These are phyloP conservation scores for Galemys pyrenaicus DNA, from an alignment of 2,113 vertebrate genomes.

Conservation along the genomic window DNA sequence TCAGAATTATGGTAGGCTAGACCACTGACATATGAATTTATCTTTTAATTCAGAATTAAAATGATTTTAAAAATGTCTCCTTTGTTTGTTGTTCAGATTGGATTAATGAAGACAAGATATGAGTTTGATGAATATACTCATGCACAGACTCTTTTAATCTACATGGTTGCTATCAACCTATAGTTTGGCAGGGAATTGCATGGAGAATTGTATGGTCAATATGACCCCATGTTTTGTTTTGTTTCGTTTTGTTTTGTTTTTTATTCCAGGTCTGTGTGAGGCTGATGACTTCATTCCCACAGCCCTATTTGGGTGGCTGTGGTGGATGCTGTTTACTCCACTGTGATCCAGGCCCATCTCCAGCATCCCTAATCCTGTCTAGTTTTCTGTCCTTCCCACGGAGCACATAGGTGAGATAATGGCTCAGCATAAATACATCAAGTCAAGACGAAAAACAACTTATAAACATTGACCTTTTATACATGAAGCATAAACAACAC, in stretches of 20 bases:
- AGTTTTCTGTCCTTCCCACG: conserved; percentile 6
- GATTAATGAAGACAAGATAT: neutral
- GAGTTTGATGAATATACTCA: neutral
- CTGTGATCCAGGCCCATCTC: neutral
- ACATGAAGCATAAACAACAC: neutral
- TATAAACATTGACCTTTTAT: neutral
- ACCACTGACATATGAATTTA: neutral
- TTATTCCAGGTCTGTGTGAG: neutral
- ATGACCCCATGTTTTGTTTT: neutral
- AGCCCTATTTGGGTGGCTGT: neutral
- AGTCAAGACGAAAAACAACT: conserved; percentile 45
- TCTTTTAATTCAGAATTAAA: conserved; percentile 24
- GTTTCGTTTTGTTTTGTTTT: neutral
- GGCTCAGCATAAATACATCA: neutral
- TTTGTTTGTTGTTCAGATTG: neutral
- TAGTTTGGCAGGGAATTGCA: neutral
- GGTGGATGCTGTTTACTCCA: neutral
- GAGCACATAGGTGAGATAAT: conserved; percentile 35
- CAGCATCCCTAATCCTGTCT: conserved; percentile 54
- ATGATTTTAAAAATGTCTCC: neutral
- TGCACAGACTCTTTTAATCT: neutral
- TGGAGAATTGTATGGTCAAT: neutral
- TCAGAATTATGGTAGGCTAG: neutral
- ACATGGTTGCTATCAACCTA: neutral
- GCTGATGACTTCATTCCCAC: conserved; percentile 66